These are phyloP conservation scores for Varanus komodoensis DNA, from an alignment of 2,113 vertebrate species.

Conservation along the genomic window DNA sequence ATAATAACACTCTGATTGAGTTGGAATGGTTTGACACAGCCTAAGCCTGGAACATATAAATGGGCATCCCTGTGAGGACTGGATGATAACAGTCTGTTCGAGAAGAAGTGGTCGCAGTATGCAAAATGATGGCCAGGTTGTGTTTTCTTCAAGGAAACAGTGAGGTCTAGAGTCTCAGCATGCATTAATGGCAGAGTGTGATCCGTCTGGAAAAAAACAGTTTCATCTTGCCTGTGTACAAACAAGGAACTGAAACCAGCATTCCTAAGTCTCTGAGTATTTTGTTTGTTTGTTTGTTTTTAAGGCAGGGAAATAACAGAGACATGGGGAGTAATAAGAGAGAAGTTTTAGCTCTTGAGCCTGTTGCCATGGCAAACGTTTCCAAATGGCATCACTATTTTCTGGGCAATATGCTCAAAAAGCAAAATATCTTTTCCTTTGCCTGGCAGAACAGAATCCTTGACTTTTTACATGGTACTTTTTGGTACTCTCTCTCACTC, in stretches of 20 bases:
- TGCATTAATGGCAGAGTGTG: not conserved
- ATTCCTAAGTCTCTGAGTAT: not conserved
- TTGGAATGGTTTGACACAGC: not conserved
- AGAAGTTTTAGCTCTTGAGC: not conserved
- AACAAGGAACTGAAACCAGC: not conserved
- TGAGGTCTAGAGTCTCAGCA: not conserved
- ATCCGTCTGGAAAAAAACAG: not conserved
- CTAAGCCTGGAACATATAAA: not conserved
- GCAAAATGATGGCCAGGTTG: not conserved
- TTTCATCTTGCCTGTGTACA: not conserved
- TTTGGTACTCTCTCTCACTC: not conserved
- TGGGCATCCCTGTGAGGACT: too few species aligned
- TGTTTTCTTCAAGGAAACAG: not conserved
- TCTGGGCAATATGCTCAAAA: not conserved
- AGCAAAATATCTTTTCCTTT: not conserved
- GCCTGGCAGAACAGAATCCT: not conserved
- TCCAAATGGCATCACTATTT: not conserved
- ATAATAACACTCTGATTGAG: too few species aligned
- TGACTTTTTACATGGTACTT: not conserved
- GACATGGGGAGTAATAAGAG: not conserved
- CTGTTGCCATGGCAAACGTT: not conserved
- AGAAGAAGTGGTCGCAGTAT: not conserved
- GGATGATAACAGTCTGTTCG: not conserved
- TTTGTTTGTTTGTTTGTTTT: not conserved
- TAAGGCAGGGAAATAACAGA: not conserved